These are phyloP conservation scores for Halichoerus grypus DNA, from an alignment of 2,113 vertebrate genomes.

Conservation along the genomic window DNA sequence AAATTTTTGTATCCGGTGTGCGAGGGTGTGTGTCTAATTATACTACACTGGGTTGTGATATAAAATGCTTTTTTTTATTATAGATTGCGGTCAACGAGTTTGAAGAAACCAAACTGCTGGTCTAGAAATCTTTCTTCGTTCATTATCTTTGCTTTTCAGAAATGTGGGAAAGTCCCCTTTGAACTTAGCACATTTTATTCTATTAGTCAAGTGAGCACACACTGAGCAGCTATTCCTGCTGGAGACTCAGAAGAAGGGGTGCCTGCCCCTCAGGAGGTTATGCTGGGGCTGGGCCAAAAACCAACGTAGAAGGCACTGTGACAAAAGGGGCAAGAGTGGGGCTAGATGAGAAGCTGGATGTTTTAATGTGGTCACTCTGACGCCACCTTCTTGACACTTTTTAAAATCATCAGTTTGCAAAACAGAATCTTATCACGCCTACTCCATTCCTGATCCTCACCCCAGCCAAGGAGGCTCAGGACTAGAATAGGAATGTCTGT, in stretches of 20 bases:
- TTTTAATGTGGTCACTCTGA: neutral
- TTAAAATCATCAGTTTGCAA: neutral
- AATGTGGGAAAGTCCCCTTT: neutral
- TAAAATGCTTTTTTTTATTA: neutral
- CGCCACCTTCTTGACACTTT: neutral
- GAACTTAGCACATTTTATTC: neutral
- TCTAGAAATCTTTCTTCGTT: neutral
- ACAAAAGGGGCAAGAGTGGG: neutral
- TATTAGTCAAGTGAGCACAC: neutral
- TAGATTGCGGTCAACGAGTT: neutral
- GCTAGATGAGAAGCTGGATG: neutral
- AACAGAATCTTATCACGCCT: neutral
- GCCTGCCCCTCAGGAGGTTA: neutral
- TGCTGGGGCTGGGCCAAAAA: neutral
- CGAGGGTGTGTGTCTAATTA: neutral
- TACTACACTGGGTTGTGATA: neutral
- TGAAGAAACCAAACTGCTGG: neutral
- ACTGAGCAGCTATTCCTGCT: neutral
- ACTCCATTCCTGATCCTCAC: neutral
- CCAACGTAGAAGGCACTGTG: neutral
- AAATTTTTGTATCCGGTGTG: neutral
- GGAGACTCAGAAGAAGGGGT: neutral
- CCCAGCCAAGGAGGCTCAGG: neutral
- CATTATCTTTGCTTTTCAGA: neutral
- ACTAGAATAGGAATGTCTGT: neutral